Evolutionary conservation across 1,140 invertebrate genomes (phyloP), one percentile per base, ranked within the genome.

Genomic region (Berghia stephanieae): DNA sequence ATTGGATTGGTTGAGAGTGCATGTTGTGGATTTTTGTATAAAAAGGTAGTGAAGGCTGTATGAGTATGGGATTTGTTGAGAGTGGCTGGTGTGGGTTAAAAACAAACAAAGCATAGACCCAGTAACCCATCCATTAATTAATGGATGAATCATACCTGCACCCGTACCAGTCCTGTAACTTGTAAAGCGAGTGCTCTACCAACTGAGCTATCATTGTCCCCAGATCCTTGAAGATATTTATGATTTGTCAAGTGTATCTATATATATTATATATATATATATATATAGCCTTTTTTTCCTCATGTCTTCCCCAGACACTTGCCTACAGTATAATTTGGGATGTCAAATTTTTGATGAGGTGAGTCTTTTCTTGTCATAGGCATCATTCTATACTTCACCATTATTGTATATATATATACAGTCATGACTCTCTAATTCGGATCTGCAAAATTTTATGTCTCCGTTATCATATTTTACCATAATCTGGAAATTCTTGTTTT

Each of bases 281-380:
- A n/a, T n/a, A n/a, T n/a, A n/a, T n/a, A n/a, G n/a, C n/a, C 40
- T 42, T 40, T 42, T 24, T 57, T 31, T 74, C 72, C 70, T 44
- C 52, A 66, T 77, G 88, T 82, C 83, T 85, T 84, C 92, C 93
- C 46, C 92, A 99, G 94, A 99, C 97, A 57, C 92, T 99, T 82
- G 97, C 97, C 1, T 99, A 99, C 91, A 98, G 96, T 87, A 99
- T 99, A 88, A 90, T 99, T 52, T 99, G 97, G 97, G 98, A 99
- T 89, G 86, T 99, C 85, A 97, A 98, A 86, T 99, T 99, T 91
- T 91, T 99, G 55, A 82, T 92, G 34, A 90, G 92, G 90, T 92
- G 83, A 84, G 81, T 76, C 46, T 34, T 31, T 66, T 36, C 16
- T 42, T n/a, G n/a, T n/a, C n/a, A n/a, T n/a, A n/a, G n/a, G n/a